phyloP scores from a whole-genome alignment of 2,113 vertebrate genomes.

The Lophotis ruficrista region DNA sequence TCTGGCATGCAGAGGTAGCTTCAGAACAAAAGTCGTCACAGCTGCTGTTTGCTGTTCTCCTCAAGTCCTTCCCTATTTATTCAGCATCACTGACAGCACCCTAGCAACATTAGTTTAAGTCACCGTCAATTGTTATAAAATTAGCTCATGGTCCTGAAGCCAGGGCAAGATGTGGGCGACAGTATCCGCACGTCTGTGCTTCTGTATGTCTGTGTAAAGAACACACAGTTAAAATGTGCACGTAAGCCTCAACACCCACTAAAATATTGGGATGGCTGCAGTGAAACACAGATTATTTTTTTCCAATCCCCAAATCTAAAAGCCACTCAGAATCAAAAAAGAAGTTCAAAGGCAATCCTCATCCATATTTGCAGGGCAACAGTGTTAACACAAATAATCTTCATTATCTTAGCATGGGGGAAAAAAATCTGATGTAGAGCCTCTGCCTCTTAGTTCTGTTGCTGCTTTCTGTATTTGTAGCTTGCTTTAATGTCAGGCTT shows the following conservation, averaged over 20 bases:
- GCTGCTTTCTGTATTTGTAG: background rate
- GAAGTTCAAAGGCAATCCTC: background rate
- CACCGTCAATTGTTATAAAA: conserved; percentile 17
- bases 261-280: background rate
- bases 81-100: conserved; percentile 69
- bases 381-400: background rate
- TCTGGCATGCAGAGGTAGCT: conserved; percentile 67
- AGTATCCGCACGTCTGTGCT: background rate
- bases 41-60: conserved; percentile 52
- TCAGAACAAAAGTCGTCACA: conserved; percentile 63
- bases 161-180: background rate
- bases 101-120: conserved; percentile 51
- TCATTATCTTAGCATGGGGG: background rate
- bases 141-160: conserved; percentile 20
- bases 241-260: background rate
- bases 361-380: background rate
- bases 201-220: background rate
- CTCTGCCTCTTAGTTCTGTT: background rate
- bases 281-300: background rate
- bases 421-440: background rate
- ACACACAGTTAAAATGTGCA: background rate
- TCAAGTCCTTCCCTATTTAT: conserved; percentile 71
- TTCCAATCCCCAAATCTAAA: background rate
- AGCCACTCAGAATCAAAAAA: background rate
- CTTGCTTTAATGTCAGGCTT: background rate